Conservation (phyloP, 2,797 vertebrate species). For the Champsocephalus esox region DNA sequence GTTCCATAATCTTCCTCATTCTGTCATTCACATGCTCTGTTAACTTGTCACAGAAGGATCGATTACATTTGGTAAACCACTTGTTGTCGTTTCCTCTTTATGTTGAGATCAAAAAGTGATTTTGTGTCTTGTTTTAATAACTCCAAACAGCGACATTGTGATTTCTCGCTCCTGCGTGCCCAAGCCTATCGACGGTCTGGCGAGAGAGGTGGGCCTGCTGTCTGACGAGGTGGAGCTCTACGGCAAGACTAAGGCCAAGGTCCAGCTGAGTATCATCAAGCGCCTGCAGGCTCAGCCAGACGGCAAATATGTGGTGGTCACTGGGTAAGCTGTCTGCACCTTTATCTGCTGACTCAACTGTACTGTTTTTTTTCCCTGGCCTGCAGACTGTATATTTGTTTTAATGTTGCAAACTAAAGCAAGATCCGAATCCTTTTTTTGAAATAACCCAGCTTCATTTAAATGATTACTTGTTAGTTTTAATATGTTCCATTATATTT, state of each 20-base stretch:
- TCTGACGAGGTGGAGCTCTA: slow-evolving; percentile 93
- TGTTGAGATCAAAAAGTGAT: slow-evolving; percentile 8
- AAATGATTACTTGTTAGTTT: background rate
- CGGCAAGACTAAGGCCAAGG: slow-evolving; percentile 95
- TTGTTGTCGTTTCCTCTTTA: background rate
- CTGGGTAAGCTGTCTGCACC: slow-evolving; percentile 86
- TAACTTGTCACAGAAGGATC: background rate
- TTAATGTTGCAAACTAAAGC: background rate
- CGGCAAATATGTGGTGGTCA: slow-evolving; percentile 97
- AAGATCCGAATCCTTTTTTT: background rate
- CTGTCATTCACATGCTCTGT: background rate
- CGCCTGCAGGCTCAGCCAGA: slow-evolving; percentile 90
- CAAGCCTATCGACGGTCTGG: slow-evolving; percentile 88
- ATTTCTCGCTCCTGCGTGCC: slow-evolving; percentile 92
- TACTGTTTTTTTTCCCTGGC: background rate
- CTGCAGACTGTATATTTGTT: background rate
- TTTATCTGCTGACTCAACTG: background rate
- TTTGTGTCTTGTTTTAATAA: slow-evolving; percentile 4
- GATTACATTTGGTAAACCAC: background rate
- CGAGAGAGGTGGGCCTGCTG: slow-evolving; percentile 91
- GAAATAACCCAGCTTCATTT: background rate
- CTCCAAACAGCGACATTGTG: slow-evolving; percentile 90
- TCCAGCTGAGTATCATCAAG: slow-evolving; percentile 88
- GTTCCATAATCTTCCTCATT: background rate
- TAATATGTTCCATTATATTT: background rate